These are phyloP conservation scores for Phasia obesa DNA, from an alignment of 2,888 invertebrate species.

Conservation along the genomic window DNA sequence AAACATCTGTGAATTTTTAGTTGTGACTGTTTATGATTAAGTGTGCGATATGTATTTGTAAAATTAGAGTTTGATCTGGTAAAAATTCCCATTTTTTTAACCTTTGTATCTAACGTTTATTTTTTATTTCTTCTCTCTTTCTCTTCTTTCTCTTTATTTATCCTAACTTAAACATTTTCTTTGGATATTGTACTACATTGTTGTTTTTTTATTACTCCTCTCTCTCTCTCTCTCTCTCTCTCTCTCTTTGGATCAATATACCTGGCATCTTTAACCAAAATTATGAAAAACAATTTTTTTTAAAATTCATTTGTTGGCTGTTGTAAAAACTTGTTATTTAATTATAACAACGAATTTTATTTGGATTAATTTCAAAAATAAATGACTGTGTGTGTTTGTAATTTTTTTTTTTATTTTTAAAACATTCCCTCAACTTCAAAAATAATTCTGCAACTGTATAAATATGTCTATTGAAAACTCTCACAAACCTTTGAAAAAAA, in stretches of 20 bases:
- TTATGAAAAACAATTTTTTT: slow-evolving; percentile 58
- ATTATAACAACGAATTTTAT: slow-evolving; percentile 10
- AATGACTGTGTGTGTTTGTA: slow-evolving; percentile 23
- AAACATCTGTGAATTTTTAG: no score
- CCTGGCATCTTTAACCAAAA: slow-evolving; percentile 43
- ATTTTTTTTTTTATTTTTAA: slow-evolving; percentile 25
- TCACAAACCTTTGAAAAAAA: slow-evolving; percentile 37
- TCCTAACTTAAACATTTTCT: slow-evolving; percentile 44
- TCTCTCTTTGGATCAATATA: slow-evolving; percentile 19
- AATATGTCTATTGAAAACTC: slow-evolving; percentile 35
- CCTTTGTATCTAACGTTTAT: slow-evolving; percentile 29
- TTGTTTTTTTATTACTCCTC: slow-evolving; percentile 74
- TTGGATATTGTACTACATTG: slow-evolving; percentile 69
- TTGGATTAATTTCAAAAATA: slow-evolving; percentile 11
- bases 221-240: slow-evolving; percentile 1
- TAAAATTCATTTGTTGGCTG: slow-evolving; percentile 15
- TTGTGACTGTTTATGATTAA: no score
- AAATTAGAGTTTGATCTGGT: not conserved
- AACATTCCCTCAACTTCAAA: slow-evolving; percentile 28
- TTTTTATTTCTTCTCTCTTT: slow-evolving; percentile 36
- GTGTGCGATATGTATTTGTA: not conserved
- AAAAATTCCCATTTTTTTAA: slow-evolving; percentile 22
- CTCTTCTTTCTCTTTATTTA: slow-evolving; percentile 69
- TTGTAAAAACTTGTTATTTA: slow-evolving; percentile 3
- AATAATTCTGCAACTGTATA: slow-evolving; percentile 4